Percentiles rank a stretch among this genome's conserved stretches.
Conservation (phyloP, 92 coral and sea anemone species). For the Pocillopora meandrina region DNA sequence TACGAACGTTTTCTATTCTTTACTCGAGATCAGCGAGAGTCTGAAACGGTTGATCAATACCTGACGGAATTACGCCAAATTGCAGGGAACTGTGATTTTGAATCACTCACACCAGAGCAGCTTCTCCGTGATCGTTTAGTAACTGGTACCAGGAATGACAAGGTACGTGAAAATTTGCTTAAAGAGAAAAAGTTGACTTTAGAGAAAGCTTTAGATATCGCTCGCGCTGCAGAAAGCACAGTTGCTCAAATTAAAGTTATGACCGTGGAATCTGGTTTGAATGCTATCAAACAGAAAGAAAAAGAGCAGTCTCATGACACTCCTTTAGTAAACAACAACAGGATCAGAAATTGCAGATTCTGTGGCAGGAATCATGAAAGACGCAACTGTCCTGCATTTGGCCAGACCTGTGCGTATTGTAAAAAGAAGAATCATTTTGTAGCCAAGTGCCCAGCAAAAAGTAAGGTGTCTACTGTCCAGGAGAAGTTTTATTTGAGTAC, state of each 20-base stretch:
- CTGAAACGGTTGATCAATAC: conserved; percentile 52
- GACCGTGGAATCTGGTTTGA: conserved; percentile 19
- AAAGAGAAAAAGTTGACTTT: conserved; percentile 39
- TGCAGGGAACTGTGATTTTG: conserved; percentile 48
- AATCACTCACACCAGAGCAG: conserved; percentile 47
- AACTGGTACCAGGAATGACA: conserved; percentile 33
- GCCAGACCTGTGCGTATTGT: conserved; percentile 57
- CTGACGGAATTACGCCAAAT: conserved; percentile 47
- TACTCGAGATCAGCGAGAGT: conserved; percentile 44
- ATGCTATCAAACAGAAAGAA: conserved; percentile 15
- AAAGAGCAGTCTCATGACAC: conserved; percentile 21
- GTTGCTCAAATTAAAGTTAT: conserved; percentile 41
- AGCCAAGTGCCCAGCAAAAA: conserved; percentile 41
- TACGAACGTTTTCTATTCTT: conserved; percentile 43
- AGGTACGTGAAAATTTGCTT: conserved; percentile 55
- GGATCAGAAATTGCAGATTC: conserved; percentile 45
- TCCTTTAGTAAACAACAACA: conserved; percentile 20
- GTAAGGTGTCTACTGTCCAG: conserved; percentile 38
- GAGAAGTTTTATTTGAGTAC: conserved; percentile 39
- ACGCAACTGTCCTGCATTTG: conserved; percentile 54
- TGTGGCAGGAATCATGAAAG: conserved; percentile 52
- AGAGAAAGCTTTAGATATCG: conserved; percentile 27
- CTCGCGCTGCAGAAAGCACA: conserved; percentile 30
- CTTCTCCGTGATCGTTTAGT: conserved; percentile 49
- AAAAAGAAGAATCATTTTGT: conserved; percentile 45